Evolutionary conservation across 30 jellyfish, hydroid and myxozoan genomes (phyloP), one percentile per base, ranked within the genome.

Genomic region (Cassiopea andromeda): DNA sequence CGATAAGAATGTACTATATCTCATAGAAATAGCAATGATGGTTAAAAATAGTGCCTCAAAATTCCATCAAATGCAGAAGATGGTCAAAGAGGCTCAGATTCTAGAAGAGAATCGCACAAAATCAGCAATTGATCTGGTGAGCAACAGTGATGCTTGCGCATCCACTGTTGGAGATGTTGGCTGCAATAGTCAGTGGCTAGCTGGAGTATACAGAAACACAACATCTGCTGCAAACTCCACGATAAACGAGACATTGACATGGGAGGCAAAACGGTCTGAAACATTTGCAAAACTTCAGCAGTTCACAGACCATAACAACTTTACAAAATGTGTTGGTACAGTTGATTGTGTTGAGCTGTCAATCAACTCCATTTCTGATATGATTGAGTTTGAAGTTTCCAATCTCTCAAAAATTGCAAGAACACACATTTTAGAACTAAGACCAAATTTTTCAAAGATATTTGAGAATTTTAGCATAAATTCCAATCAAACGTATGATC

Each of bases 311-410:
- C 47, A 48, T 19, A 85, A 77, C 47, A 86, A 84, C 46, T 66
- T 47, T 81, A 60, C 93, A 9, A 44, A 60, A 6, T 91, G 97
- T 73, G 81, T 73, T 18, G 93, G 93, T 12, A 66, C 69, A 16
- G 14, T 73, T 1, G 97, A 91, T 49, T 91, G 97, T 27, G 97
- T 77, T 16, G 46, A 54, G 38, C 19, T 17, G 46, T 57, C 92
- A 16, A 74, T 84, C 2, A 47, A 49, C 18, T 47, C 82, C 1
- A 70, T 91, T 4, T 43, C 46, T 1, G 94, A 84, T n/a, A 58
- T 59, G 69, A 60, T 78, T 19, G 43, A 84, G 69, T 71, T 43
- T 77, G 97, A 91, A n/a, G n/a, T n/a, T n/a, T n/a, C n/a, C n/a
- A n/a, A n/a, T 18, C 13, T 71, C 1, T 91, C 97, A 2, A 58